These are phyloP conservation scores for Drosophila sucinea DNA, from an alignment of 1,140 invertebrate genomes.

Conservation along the genomic window DNA sequence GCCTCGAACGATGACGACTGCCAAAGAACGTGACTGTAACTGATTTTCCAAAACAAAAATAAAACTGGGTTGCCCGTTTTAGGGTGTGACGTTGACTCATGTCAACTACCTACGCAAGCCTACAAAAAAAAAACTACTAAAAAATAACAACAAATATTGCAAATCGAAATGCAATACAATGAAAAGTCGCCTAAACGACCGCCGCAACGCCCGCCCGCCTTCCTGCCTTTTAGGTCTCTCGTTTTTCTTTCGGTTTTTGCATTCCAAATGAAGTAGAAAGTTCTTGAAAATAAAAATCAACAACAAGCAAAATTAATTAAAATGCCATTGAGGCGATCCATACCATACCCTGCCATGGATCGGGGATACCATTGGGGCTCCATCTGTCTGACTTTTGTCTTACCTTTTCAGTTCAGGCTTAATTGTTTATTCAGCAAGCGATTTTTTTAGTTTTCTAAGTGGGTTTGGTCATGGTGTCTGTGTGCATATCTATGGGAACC, in stretches of 20 bases:
- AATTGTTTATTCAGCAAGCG: constrained; percentile 15
- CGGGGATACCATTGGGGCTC: not conserved
- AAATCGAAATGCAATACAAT: constrained; percentile 23
- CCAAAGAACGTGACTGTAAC: constrained; percentile 15
- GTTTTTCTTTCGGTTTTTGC: constrained; percentile 10
- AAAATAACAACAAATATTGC: constrained; percentile 27
- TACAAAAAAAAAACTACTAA: constrained; percentile 2
- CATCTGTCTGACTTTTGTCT: constrained; percentile 2
- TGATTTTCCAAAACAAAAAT: not conserved
- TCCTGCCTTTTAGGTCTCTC: not conserved
- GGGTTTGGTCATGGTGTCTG: constrained; percentile 7
- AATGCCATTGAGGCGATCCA: constrained; percentile 5
- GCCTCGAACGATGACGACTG: not conserved
- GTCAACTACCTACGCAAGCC: constrained; percentile 9
- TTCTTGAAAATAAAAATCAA: constrained; percentile 4
- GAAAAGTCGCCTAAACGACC: not conserved
- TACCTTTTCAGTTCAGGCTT: not conserved
- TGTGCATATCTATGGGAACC: constrained; percentile 6
- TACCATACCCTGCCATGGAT: not conserved
- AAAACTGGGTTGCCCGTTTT: constrained; percentile 19
- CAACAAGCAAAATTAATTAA: constrained; percentile 16
- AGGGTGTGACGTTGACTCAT: constrained; percentile 23
- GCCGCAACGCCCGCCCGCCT: too few relatives aligned
- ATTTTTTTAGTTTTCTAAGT: constrained; percentile 11
- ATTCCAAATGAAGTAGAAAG: constrained; percentile 24